Evolutionary conservation across 2,888 invertebrate species (phyloP).

Genomic region (Drosophila koepferae): DNA sequence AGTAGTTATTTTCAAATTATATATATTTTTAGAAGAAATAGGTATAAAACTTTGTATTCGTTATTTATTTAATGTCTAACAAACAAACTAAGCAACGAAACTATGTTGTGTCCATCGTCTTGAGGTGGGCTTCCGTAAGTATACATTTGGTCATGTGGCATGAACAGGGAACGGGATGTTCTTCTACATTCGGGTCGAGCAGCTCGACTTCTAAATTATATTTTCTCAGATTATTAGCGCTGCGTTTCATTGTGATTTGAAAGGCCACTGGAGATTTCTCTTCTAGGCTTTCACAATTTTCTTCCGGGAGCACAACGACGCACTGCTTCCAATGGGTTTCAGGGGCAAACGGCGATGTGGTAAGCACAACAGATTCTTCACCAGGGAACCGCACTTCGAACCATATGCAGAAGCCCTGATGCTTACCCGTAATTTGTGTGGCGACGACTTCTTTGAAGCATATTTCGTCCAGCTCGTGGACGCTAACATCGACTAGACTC

Average conservation of each 20-base stretch:
- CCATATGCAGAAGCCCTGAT: slow-evolving; percentile 93
- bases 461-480: slow-evolving; percentile 87
- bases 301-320: slow-evolving; percentile 91
- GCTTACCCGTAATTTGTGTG: slow-evolving; percentile 86
- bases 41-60: slow-evolving; percentile 61
- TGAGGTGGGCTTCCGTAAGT: slow-evolving; percentile 87
- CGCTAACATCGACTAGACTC: slow-evolving; percentile 88
- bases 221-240: slow-evolving; percentile 72
- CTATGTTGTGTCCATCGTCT: slow-evolving; percentile 69
- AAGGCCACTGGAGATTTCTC: slow-evolving; percentile 89
- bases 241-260: slow-evolving; percentile 87
- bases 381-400: slow-evolving; percentile 92
- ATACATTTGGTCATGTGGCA: slow-evolving; percentile 93
- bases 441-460: slow-evolving; percentile 88
- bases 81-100: slow-evolving; percentile 21
- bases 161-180: slow-evolving; percentile 91
- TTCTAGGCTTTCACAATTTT: slow-evolving; percentile 86
- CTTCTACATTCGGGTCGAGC: slow-evolving; percentile 88
- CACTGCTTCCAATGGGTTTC: slow-evolving; percentile 98
- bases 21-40: slow-evolving; percentile 42
- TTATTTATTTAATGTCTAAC: slow-evolving; percentile 41
- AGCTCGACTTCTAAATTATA: slow-evolving; percentile 90
- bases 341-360: slow-evolving; percentile 91
- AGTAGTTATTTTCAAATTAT: slow-evolving; percentile 35
- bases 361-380: slow-evolving; percentile 88